Conservation (phyloP, 2,113 vertebrate genomes). For the Carlito syrichta region DNA sequence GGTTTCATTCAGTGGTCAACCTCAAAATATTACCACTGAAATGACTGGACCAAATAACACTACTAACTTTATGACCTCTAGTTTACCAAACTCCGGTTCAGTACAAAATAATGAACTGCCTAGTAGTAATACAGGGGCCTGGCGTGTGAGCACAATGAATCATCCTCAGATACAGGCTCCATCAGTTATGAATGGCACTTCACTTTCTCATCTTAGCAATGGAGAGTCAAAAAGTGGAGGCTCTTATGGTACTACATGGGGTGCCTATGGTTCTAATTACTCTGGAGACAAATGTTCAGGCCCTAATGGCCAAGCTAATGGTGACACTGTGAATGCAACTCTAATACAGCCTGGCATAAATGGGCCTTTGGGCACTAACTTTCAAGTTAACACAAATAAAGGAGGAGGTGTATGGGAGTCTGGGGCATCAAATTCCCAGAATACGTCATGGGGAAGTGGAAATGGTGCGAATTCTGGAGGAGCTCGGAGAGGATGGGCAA, state of each 20-base stretch:
- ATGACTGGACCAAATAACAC: conserved; percentile 99
- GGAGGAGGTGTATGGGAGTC: conserved; percentile 91
- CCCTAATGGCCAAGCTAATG: conserved; percentile 88
- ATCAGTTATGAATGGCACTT: conserved; percentile 91
- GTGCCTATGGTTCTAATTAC: conserved; percentile 88
- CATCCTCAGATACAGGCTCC: conserved; percentile 90
- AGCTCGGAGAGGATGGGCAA: conserved; percentile 90
- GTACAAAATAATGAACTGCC: conserved; percentile 91
- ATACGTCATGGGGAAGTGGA: conserved; percentile 85
- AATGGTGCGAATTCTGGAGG: conserved; percentile 83
- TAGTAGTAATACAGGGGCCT: conserved; percentile 84
- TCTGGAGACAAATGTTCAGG: conserved; percentile 92
- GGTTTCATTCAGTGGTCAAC: conserved; percentile 93
- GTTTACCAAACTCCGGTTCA: conserved; percentile 98
- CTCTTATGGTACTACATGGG: conserved; percentile 93
- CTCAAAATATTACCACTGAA: conserved; percentile 97
- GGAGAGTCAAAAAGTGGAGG: conserved; percentile 87
- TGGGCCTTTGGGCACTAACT: conserved; percentile 88
- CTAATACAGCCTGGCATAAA: conserved; percentile 90
- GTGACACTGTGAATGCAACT: conserved; percentile 99
- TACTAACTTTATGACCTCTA: conserved; percentile 99
- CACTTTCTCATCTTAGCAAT: conserved; percentile 89
- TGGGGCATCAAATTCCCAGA: conserved; percentile 84
- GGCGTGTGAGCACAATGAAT: conserved; percentile 88
- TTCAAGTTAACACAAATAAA: conserved; percentile 89